These are phyloP conservation scores for Lathamus discolor DNA, from an alignment of 2,113 vertebrate species.

Conservation along the genomic window DNA sequence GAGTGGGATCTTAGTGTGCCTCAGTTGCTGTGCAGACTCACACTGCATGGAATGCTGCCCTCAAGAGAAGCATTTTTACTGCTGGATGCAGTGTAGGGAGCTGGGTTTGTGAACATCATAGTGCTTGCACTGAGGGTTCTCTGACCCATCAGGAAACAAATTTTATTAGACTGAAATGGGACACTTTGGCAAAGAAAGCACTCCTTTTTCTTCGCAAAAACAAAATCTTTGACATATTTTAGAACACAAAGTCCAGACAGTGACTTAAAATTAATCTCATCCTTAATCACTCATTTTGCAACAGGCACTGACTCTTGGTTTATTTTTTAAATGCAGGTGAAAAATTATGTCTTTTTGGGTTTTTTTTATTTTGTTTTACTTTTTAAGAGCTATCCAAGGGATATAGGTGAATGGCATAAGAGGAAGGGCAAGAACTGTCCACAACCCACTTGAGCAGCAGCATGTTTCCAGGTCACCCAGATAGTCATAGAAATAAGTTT, in stretches of 20 bases:
- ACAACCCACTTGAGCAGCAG: not conserved
- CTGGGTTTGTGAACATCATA: not conserved
- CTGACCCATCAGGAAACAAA: not conserved
- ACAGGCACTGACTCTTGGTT: not conserved
- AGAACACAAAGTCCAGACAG: not conserved
- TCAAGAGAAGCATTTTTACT: not conserved
- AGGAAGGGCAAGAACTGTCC: not conserved
- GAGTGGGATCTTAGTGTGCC: rapidly evolving
- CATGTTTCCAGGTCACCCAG: not conserved
- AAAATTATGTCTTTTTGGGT: not conserved
- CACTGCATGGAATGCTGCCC: rapidly evolving
- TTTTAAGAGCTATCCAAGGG: not conserved
- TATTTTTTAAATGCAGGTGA: not conserved
- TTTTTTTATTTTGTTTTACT: not conserved
- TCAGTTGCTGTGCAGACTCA: not conserved
- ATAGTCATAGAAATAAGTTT: not conserved
- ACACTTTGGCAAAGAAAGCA: not conserved
- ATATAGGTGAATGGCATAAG: not conserved
- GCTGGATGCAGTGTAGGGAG: not conserved
- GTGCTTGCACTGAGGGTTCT: not conserved
- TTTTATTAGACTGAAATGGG: not conserved
- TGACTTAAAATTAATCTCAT: not conserved
- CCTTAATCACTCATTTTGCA: not conserved
- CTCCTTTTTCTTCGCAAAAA: not conserved
- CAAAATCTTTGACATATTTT: not conserved